phyloP scores from a whole-genome alignment of 2,113 vertebrate species.

The Rhinoderma darwinii region DNA sequence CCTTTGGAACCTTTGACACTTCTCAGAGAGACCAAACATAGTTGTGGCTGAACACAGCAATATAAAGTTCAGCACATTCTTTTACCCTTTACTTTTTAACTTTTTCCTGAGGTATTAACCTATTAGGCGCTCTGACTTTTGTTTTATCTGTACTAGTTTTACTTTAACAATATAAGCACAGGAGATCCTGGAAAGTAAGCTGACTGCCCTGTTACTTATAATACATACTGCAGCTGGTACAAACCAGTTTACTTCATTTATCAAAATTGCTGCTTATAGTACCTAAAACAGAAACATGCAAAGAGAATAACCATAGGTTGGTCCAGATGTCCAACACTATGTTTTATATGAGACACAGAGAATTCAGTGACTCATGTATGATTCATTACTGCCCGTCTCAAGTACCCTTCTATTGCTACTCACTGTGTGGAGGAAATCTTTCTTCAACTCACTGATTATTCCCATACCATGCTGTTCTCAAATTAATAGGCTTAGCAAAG shows the following conservation, averaged over 20 bases:
- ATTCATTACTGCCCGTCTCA: conserved; percentile 15
- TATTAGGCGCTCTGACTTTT: too few relatives aligned
- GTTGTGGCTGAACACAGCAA: too few relatives aligned
- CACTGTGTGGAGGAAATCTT: neutral
- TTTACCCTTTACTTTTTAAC: too few relatives aligned
- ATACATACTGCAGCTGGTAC: neutral
- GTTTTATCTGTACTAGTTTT: too few relatives aligned
- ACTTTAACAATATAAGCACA: too few relatives aligned
- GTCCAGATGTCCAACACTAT: conserved; percentile 14
- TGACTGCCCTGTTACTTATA: neutral
- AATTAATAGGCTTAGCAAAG: conserved; percentile 33
- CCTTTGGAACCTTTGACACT: too few relatives aligned
- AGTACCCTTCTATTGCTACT: neutral
- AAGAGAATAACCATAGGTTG: neutral
- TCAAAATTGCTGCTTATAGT: neutral
- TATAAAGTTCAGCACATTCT: too few relatives aligned
- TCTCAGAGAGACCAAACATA: too few relatives aligned
- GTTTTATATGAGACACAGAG: conserved; percentile 18
- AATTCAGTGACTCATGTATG: conserved; percentile 24
- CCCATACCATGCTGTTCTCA: conserved; percentile 7
- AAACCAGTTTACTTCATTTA: conserved; percentile 23
- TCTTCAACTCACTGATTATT: conserved; percentile 9
- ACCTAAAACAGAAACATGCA: neutral
- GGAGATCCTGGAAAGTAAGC: neutral
- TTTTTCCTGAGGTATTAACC: too few relatives aligned